phyloP scores from a whole-genome alignment of 2,113 vertebrate species.

The Pteropus alecto region DNA sequence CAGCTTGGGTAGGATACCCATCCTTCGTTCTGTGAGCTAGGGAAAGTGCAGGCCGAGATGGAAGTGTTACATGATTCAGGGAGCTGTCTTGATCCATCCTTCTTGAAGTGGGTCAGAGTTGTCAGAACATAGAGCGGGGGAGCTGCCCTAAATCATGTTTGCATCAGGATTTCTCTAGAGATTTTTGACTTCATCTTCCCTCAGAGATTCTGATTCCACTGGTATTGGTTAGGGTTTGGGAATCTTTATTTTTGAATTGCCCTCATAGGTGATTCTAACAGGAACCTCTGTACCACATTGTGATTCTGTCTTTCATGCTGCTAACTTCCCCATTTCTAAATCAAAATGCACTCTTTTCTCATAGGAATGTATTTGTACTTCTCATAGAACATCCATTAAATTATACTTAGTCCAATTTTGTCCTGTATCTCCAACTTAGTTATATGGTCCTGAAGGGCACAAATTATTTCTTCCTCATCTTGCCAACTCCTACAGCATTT shows the following conservation, averaged over 20 bases:
- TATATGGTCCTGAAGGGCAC: background rate
- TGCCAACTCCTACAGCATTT: background rate
- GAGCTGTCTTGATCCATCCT: background rate
- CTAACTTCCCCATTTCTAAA: background rate
- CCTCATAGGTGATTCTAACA: background rate
- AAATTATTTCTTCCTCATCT: conserved; percentile 3
- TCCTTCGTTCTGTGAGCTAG: background rate
- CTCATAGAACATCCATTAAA: background rate
- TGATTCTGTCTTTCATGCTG: background rate
- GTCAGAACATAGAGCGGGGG: background rate
- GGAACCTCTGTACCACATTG: rapidly evolving
- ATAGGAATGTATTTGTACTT: background rate
- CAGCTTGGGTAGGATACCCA: background rate
- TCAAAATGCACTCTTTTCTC: background rate
- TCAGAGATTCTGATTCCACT: background rate
- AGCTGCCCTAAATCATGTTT: background rate
- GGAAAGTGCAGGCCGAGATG: background rate
- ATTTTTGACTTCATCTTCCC: background rate
- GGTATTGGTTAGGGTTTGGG: background rate
- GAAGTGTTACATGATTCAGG: background rate
- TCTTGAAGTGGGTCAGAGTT: background rate
- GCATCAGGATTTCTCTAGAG: background rate
- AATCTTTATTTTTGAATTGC: background rate
- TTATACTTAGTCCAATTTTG: background rate
- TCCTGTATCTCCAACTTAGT: background rate